Base-by-base conservation (phyloP, 1,140 invertebrate species). In the Nymphalis io region DNA sequence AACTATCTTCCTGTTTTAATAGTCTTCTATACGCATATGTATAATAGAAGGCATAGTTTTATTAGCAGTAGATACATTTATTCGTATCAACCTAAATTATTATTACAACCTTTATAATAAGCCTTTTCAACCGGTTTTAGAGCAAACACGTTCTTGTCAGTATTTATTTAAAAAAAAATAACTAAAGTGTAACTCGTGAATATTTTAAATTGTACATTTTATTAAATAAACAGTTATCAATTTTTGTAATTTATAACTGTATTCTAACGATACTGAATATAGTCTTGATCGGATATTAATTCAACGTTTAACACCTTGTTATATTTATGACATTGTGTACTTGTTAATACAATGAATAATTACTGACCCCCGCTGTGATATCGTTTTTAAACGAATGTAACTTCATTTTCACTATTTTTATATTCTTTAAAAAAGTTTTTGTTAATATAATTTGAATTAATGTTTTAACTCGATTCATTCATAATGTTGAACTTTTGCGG, bases 21-120 rank as follows among this genome's bases (percentile, higher is more conserved):
- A 33, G 10, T 44, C 13, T 44, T n/a, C 3, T n/a, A 11, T n/a
- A 44, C 3, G 4, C 13, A 15, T 44, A n/a, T n/a, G n/a, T n/a
- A n/a, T n/a, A n/a, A n/a, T 44, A 44, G 2, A 40, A 53, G 20
- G 39, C 44, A 48, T 20, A 16, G n/a, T 23, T 63, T 53, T 63
- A 53, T 63, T 53, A 23, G 0, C n/a, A n/a, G n/a, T n/a, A 18
- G 48, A 5, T 55, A 38, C 8, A 63, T 48, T 51, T 55, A 27
- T 62, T 16, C 60, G 6, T 48, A 48, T 38, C 21, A 62, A 16
- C 4, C 33, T 16, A 38, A 62, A 53, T 39, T 53, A 63, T 55
- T 63, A 63, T 55, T 53, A 23, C 61, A 8, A 18, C 39, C 16
- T 46, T 53, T 62, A 48, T 62, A 53, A 63, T 55, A 48, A 63